Percentiles rank a stretch among this genome's conserved stretches.
These are phyloP conservation scores for Triops longicaudatus DNA, from an alignment of 1,140 invertebrate species.

Conservation along the genomic window DNA sequence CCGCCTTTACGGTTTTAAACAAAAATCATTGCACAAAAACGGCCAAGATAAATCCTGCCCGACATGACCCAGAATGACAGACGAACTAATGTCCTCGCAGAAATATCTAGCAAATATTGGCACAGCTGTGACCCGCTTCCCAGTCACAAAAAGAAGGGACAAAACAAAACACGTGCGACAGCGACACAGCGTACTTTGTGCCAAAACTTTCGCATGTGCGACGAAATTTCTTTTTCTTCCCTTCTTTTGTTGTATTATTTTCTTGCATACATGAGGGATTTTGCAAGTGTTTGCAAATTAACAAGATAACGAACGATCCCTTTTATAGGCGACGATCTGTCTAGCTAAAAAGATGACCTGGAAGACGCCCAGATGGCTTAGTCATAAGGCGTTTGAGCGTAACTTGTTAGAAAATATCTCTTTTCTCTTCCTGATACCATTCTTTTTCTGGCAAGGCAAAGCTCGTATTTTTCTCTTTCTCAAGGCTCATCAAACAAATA, in stretches of 20 bases:
- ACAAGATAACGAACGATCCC: background rate
- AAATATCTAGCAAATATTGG: slow-evolving; percentile 13
- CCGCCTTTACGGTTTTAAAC: background rate
- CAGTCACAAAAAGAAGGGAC: background rate
- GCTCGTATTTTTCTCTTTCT: background rate
- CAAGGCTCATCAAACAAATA: slow-evolving; percentile 17
- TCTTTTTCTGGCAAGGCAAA: background rate
- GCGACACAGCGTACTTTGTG: background rate
- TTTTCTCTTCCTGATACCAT: background rate
- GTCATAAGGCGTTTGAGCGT: background rate
- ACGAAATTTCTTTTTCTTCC: background rate
- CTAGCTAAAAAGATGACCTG: slow-evolving; percentile 6
- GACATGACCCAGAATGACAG: background rate
- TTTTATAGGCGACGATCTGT: background rate
- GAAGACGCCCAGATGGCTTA: background rate
- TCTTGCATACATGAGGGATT: background rate
- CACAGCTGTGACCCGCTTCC: slow-evolving; percentile 3
- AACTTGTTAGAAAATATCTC: background rate
- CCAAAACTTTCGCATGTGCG: background rate
- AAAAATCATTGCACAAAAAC: slow-evolving; percentile 2
- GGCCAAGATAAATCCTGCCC: background rate
- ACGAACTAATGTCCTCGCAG: slow-evolving; percentile 2
- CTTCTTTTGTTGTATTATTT: background rate
- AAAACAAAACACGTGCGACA: background rate
- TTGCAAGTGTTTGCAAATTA: background rate